phyloP scores from a whole-genome alignment of 1,140 invertebrate species.

The Lepidurus couesii region DNA sequence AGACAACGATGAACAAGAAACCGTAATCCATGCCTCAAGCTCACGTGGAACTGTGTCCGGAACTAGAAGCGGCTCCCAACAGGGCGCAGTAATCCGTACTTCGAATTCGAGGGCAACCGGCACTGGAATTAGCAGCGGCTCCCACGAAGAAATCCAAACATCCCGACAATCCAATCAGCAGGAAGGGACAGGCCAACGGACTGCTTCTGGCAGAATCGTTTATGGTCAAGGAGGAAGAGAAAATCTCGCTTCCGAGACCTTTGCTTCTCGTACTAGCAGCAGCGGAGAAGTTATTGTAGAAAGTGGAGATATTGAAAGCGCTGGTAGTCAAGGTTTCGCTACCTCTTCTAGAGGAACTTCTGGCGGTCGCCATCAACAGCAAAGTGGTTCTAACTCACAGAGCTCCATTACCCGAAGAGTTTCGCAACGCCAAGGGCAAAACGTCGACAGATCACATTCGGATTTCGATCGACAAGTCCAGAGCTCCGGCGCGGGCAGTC shows the following conservation, averaged over 20 bases:
- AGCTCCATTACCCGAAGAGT: background rate
- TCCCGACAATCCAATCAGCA: background rate
- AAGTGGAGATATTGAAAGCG: background rate
- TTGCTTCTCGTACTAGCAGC: background rate
- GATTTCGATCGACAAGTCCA: background rate
- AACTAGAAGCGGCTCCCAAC: background rate
- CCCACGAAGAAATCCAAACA: slow-evolving; percentile 6
- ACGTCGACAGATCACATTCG: background rate
- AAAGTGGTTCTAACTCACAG: background rate
- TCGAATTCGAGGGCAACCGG: background rate
- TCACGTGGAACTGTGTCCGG: background rate
- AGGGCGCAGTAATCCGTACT: background rate
- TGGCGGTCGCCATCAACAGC: background rate
- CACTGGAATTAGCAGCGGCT: background rate
- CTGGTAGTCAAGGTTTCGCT: background rate
- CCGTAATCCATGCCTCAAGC: background rate
- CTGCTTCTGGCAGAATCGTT: background rate
- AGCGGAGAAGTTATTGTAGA: background rate
- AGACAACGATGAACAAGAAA: background rate
- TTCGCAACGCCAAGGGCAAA: background rate
- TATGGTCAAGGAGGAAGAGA: background rate
- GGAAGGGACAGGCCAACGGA: background rate
- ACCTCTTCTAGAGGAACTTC: background rate
- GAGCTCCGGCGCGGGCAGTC: background rate
- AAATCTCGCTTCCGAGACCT: background rate